phyloP scores from a whole-genome alignment of 1,140 invertebrate species.

The Drosophila mojavensis region DNA sequence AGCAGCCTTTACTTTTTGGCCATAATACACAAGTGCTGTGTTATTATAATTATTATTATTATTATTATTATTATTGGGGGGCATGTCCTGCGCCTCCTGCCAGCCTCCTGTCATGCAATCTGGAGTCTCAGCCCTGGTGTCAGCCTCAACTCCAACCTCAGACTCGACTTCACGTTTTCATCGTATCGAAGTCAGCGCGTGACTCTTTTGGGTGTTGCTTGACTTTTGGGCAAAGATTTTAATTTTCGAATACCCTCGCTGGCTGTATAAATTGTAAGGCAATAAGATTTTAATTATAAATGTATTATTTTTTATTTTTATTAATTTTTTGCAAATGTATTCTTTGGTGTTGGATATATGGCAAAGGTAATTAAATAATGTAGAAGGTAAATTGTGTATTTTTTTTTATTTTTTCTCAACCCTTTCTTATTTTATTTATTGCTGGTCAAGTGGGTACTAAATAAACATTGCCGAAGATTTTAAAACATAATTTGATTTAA shows the following conservation, averaged over 20 bases:
- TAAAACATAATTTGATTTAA: no score
- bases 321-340: no score
- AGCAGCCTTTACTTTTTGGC: slow-evolving; percentile 43
- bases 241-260: slow-evolving; percentile 25
- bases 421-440: no score
- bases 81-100: slow-evolving; percentile 53
- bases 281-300: no score
- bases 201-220: slow-evolving; percentile 39
- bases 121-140: no score
- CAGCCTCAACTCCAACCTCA: slow-evolving; percentile 3
- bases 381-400: no score
- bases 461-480: no score
- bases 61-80: slow-evolving; percentile 11
- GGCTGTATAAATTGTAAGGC: not conserved
- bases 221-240: slow-evolving; percentile 36
- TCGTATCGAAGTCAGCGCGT: slow-evolving; percentile 39
- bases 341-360: no score
- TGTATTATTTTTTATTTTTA: no score
- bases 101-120: slow-evolving; percentile 56
- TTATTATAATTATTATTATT: slow-evolving; percentile 51
- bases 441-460: no score
- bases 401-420: no score
- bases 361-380: no score
- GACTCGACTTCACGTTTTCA: slow-evolving; percentile 46
- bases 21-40: slow-evolving; percentile 34